phyloP scores from a whole-genome alignment of 2,113 vertebrate genomes.

The Solea solea region DNA sequence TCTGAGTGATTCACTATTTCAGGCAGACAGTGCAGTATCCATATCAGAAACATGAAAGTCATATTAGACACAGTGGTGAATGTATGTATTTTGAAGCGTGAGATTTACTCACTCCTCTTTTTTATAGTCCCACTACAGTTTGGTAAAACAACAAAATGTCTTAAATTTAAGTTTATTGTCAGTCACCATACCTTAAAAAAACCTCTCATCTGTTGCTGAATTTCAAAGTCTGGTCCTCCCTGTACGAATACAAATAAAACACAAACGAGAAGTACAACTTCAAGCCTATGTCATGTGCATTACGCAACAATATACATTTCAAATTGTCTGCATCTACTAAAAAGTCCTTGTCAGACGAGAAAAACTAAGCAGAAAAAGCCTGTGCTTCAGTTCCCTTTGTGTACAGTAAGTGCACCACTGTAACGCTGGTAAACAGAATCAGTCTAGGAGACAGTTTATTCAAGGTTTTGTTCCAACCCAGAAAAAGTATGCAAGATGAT shows the following conservation, averaged over 20 bases:
- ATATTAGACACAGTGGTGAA: neutral
- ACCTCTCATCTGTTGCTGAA: too few species aligned
- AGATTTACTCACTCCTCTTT: neutral
- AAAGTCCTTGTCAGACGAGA: slow-evolving; percentile 4
- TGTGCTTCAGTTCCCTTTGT: slow-evolving; percentile 18
- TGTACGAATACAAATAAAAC: too few species aligned
- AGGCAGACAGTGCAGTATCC: neutral
- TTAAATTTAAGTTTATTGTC: too few species aligned
- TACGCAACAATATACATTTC: neutral
- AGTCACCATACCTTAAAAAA: too few species aligned
- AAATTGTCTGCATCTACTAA: neutral
- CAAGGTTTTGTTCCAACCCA: slow-evolving; percentile 45
- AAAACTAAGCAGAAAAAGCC: neutral
- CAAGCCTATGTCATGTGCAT: neutral
- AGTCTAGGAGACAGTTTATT: slow-evolving; percentile 47
- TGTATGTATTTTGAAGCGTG: neutral
- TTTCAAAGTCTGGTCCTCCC: too few species aligned
- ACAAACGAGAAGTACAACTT: neutral
- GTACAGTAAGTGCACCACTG: slow-evolving; percentile 26
- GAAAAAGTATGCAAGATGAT: slow-evolving; percentile 45
- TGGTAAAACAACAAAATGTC: neutral
- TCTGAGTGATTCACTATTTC: neutral
- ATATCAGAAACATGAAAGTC: neutral
- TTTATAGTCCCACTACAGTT: neutral
- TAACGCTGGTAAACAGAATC: slow-evolving; percentile 43